These are phyloP conservation scores for Entomyzon cyanotis DNA, from an alignment of 2,113 vertebrate species.

Conservation along the genomic window DNA sequence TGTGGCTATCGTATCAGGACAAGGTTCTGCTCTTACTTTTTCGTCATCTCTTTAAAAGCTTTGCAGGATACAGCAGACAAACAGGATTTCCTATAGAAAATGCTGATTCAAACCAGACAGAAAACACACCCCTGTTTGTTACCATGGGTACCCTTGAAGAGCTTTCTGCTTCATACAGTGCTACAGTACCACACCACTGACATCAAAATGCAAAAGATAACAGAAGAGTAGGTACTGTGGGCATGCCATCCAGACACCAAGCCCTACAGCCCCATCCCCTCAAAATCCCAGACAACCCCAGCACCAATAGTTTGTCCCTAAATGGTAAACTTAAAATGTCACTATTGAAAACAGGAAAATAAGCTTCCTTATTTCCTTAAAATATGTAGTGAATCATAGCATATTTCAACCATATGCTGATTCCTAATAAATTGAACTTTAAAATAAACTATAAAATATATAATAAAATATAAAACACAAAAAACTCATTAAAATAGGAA, in stretches of 20 bases:
- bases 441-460: neutral
- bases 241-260: neutral
- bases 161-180: neutral
- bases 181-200: neutral
- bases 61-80: neutral
- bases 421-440: neutral
- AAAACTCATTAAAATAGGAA: neutral
- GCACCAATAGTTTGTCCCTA: neutral
- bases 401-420: neutral
- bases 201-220: neutral
- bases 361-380: neutral
- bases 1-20: neutral
- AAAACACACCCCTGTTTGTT: neutral
- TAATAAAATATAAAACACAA: neutral
- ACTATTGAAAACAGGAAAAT: neutral
- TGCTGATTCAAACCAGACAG: neutral
- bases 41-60: neutral
- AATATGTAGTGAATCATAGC: neutral
- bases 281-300: neutral
- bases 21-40: neutral
- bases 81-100: neutral
- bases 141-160: neutral
- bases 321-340: neutral
- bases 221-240: neutral
- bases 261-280: rapidly evolving